These are phyloP conservation scores for Oreohelix idahoensis DNA, from an alignment of 1,140 invertebrate species.

Conservation along the genomic window DNA sequence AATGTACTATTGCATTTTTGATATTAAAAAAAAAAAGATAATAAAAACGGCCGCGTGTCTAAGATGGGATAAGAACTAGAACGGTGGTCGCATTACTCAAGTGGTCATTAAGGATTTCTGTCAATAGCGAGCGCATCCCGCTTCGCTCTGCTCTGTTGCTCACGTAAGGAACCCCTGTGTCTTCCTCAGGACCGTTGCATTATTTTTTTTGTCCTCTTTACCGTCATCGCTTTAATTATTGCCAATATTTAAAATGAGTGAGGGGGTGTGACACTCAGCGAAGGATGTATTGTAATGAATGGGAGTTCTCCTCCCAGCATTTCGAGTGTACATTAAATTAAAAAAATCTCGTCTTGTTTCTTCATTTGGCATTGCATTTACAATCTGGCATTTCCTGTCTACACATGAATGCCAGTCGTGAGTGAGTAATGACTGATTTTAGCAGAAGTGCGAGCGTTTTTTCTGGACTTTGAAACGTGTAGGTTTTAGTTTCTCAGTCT, in stretches of 20 bases:
- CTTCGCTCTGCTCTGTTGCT: background rate
- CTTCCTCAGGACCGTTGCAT: background rate
- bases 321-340: background rate
- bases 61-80: background rate
- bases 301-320: background rate
- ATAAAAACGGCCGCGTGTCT: background rate
- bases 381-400: background rate
- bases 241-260: background rate
- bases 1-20: background rate
- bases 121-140: background rate
- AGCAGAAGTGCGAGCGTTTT: background rate
- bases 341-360: background rate
- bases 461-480: background rate
- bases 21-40: background rate
- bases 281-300: background rate
- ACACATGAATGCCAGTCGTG: background rate
- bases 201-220: background rate
- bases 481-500: background rate
- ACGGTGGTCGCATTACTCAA: background rate
- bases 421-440: background rate
- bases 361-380: background rate
- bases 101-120: conserved; percentile 2
- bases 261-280: background rate
- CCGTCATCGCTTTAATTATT: conserved; percentile 16
- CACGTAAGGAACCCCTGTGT: background rate